phyloP scores from a whole-genome alignment of 2,797 vertebrate genomes.

The Phalloptychus januarius region DNA sequence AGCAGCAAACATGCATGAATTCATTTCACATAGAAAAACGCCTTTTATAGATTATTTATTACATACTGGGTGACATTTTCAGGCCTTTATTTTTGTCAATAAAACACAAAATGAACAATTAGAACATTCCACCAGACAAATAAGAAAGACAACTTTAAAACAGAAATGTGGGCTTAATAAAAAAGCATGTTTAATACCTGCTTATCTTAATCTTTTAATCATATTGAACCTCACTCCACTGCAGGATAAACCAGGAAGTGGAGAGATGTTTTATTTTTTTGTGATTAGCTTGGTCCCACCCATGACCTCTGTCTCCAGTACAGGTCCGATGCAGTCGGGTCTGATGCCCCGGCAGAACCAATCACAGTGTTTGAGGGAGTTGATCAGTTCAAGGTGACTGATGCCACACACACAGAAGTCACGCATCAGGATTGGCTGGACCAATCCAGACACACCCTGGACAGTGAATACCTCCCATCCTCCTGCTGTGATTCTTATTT shows the following conservation, averaged over 20 bases:
- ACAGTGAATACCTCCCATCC: slow-evolving; percentile 1
- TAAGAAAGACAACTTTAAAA: not conserved
- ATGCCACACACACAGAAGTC: not conserved
- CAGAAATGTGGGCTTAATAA: not conserved
- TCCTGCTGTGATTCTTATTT: slow-evolving; percentile 25
- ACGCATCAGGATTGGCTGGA: not conserved
- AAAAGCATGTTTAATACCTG: not conserved
- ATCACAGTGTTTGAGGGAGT: not conserved
- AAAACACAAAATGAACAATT: not conserved
- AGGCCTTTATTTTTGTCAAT: not conserved
- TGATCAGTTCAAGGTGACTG: not conserved
- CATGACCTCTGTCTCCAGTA: not conserved
- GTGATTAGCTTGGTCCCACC: not conserved
- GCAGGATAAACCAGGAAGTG: not conserved
- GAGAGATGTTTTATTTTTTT: not conserved
- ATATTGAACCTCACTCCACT: not conserved
- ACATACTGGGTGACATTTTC: not conserved
- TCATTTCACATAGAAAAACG: not conserved
- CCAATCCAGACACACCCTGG: not conserved
- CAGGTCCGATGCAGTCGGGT: not conserved
- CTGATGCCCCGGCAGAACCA: not conserved
- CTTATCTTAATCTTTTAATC: not conserved
- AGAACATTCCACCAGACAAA: not conserved
- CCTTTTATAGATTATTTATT: not conserved
- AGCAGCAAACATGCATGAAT: not conserved